phyloP scores from a whole-genome alignment of 2,888 invertebrate species.

The Lasioglossum lativentre region DNA sequence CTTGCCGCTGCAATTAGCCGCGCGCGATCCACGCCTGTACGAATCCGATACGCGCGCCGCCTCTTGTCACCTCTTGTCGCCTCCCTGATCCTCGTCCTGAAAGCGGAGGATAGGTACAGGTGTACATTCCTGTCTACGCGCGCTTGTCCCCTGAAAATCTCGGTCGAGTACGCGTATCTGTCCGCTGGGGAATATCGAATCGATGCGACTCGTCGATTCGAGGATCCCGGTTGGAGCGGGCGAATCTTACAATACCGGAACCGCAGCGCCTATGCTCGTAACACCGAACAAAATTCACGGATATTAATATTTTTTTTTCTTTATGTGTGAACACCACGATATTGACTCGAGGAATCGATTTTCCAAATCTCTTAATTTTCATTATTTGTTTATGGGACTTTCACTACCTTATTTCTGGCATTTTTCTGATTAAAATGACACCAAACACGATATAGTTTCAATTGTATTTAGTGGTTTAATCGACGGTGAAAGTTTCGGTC shows the following conservation, averaged over 20 bases:
- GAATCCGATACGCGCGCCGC: conserved; percentile 42
- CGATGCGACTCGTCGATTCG: not conserved
- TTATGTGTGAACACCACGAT: no score
- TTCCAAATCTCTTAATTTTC: no score
- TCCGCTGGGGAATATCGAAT: not conserved
- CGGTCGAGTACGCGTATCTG: conserved; percentile 25
- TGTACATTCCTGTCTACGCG: not conserved
- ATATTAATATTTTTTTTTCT: no score
- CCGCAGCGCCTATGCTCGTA: not conserved
- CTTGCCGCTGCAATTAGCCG: conserved; percentile 58
- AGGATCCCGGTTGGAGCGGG: not conserved
- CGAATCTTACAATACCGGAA: not conserved
- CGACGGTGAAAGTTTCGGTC: no score
- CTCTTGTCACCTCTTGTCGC: not conserved
- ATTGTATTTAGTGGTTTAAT: no score
- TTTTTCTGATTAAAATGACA: no score
- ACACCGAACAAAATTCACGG: no score
- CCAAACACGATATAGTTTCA: no score
- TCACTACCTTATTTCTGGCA: no score
- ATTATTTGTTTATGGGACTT: no score
- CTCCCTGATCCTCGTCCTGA: not conserved
- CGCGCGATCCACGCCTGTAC: conserved; percentile 36
- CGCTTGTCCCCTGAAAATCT: conserved; percentile 19
- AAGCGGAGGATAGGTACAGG: not conserved
- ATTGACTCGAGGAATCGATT: no score